Conservation (phyloP, 2,888 invertebrate genomes). For the Eupithecia subumbrata region DNA sequence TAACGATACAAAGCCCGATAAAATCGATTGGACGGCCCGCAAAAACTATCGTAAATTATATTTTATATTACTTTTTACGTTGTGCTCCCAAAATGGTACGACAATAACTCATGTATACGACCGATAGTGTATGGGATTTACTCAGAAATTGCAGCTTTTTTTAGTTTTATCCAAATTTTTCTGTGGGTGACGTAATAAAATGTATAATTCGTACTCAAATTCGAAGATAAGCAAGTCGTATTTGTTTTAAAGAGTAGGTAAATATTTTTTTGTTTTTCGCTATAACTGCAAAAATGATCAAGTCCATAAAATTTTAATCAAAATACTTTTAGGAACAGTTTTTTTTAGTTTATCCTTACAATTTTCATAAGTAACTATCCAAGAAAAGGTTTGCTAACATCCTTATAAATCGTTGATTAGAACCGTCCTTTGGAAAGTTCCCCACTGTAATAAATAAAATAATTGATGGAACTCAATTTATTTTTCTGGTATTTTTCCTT, state of each 20-base stretch:
- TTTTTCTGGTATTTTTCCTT: slow-evolving; percentile 8
- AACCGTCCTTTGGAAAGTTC: background rate
- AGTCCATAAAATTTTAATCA: too few species aligned
- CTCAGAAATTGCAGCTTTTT: slow-evolving; percentile 29
- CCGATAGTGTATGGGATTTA: slow-evolving; percentile 61
- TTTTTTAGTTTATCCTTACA: too few species aligned
- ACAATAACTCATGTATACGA: slow-evolving; percentile 68
- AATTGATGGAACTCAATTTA: slow-evolving; percentile 9
- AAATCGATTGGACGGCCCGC: slow-evolving; percentile 56
- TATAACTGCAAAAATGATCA: background rate
- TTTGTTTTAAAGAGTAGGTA: background rate
- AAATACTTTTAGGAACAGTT: too few species aligned
- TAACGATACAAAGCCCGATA: slow-evolving; percentile 53
- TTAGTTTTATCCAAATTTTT: slow-evolving; percentile 21
- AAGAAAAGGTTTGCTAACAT: too few species aligned
- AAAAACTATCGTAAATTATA: slow-evolving; percentile 65
- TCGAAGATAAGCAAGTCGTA: background rate
- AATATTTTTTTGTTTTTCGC: background rate
- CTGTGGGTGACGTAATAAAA: slow-evolving; percentile 11
- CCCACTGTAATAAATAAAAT: background rate
- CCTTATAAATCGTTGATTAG: too few species aligned
- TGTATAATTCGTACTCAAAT: background rate
- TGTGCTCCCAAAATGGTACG: slow-evolving; percentile 57
- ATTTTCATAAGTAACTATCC: too few species aligned
- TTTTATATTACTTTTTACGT: slow-evolving; percentile 53